A percentile compares a stretch with the other conserved stretches of the same genome.
phyloP scores from a whole-genome alignment of 2,888 invertebrate species.

The Leucophora obtusa region DNA sequence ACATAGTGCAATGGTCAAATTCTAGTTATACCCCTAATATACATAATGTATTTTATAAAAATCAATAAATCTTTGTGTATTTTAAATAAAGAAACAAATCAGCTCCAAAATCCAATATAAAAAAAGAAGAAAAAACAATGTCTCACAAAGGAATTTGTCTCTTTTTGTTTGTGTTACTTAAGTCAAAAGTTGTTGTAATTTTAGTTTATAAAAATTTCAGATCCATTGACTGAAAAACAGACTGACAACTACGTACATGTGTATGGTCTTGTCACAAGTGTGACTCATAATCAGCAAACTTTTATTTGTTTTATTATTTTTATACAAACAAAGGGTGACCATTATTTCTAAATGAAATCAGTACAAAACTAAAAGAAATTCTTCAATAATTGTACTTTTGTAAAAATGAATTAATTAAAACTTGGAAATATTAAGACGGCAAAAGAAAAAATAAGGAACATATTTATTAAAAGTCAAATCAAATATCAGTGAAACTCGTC shows the following conservation, averaged over 20 bases:
- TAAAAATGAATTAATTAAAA: too few species aligned
- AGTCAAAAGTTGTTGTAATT: conserved; percentile 1
- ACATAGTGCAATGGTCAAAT: too few species aligned
- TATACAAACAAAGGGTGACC: too few species aligned
- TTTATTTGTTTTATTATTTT: not conserved
- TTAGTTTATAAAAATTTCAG: not conserved
- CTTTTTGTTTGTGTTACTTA: not conserved
- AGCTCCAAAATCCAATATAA: not conserved
- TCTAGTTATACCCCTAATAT: not conserved
- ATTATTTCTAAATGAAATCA: too few species aligned
- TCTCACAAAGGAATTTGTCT: conserved; percentile 18
- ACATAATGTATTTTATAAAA: not conserved
- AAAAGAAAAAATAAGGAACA: too few species aligned
- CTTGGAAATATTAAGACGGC: too few species aligned
- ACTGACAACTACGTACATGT: not conserved
- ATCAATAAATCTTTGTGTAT: conserved; percentile 7
- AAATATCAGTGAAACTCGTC: too few species aligned
- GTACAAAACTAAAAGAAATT: too few species aligned
- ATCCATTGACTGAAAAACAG: conserved; percentile 2
- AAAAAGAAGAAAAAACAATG: not conserved
- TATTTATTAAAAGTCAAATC: too few species aligned
- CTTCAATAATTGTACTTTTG: too few species aligned
- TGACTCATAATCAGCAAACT: conserved; percentile 31
- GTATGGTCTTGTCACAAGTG: not conserved
- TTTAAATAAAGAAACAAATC: not conserved